These are phyloP conservation scores for Cuniculus paca DNA, from an alignment of 2,797 vertebrate species.

Conservation along the genomic window DNA sequence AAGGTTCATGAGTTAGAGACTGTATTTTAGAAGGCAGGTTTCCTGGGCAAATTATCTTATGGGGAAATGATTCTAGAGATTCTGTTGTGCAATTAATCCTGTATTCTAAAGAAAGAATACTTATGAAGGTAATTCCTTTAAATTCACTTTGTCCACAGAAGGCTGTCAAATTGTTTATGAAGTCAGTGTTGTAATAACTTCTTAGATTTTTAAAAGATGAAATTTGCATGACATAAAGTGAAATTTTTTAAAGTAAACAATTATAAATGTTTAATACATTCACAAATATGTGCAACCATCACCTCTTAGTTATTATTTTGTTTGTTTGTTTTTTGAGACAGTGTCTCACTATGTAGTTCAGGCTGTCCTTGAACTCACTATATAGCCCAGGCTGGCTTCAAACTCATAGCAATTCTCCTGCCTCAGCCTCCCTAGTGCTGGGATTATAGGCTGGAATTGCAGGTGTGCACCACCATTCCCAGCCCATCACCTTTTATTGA, in stretches of 20 bases:
- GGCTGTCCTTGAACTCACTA: neutral
- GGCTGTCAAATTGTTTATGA: constrained; percentile 37
- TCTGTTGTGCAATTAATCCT: neutral
- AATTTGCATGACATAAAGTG: constrained; percentile 31
- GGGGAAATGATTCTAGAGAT: constrained; percentile 39
- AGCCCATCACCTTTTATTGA: neutral
- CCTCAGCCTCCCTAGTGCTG: neutral
- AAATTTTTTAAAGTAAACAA: neutral
- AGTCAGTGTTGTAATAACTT: constrained; percentile 40
- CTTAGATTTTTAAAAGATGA: constrained; percentile 37
- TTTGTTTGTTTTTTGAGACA: neutral
- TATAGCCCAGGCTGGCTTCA: neutral
- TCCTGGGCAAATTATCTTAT: neutral
- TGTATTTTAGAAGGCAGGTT: neutral
- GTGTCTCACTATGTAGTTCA: neutral
- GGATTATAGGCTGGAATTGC: neutral
- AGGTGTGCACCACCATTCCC: neutral
- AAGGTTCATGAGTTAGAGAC: constrained; percentile 26
- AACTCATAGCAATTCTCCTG: neutral
- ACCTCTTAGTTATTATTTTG: neutral
- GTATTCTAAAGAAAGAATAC: constrained; percentile 10
- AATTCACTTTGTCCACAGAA: constrained; percentile 9
- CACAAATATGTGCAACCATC: neutral
- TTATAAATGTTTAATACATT: neutral
- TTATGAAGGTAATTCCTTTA: neutral